Evolutionary conservation across 2,113 vertebrate genomes (phyloP).

Genomic region (Nycticebus coucang): DNA sequence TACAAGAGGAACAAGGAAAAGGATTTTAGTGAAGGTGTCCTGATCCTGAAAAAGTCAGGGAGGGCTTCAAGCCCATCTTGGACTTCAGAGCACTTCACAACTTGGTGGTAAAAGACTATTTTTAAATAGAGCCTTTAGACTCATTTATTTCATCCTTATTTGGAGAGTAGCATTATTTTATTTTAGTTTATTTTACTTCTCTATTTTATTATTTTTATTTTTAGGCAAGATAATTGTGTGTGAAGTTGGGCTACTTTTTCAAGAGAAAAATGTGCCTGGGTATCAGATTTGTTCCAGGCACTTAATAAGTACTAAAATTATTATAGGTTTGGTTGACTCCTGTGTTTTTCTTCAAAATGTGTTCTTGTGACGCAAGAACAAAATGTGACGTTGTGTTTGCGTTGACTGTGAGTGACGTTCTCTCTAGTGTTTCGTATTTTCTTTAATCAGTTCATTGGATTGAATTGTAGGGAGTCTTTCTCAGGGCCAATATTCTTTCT

Average conservation of each 20-base stretch:
- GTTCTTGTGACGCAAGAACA: too few relatives aligned
- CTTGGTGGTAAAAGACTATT: constrained; percentile 84
- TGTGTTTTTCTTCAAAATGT: constrained; percentile 48
- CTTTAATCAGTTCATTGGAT: neutral
- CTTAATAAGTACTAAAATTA: constrained; percentile 45
- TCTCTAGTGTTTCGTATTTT: neutral
- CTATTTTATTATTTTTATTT: constrained; percentile 34
- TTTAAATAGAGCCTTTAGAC: constrained; percentile 83
- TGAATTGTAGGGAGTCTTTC: neutral
- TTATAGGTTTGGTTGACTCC: constrained; percentile 45
- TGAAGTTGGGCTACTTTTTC: constrained; percentile 46
- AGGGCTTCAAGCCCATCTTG: constrained; percentile 85
- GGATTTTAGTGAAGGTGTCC: constrained; percentile 85
- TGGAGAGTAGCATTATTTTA: constrained; percentile 70
- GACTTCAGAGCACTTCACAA: constrained; percentile 84
- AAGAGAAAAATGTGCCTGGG: constrained; percentile 21
- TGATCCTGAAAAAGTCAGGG: constrained; percentile 83
- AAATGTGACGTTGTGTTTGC: constrained; percentile 66
- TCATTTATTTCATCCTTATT: constrained; percentile 75
- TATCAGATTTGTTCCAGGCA: constrained; percentile 70
- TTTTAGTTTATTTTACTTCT: constrained; percentile 31
- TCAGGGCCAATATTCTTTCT: constrained; percentile 9
- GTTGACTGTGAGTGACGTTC: constrained; percentile 58
- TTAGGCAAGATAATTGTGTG: constrained; percentile 72
- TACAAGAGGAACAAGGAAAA: constrained; percentile 82